Evolutionary conservation across 2,888 invertebrate species (phyloP).

Genomic region (Notodonta dromedarius): DNA sequence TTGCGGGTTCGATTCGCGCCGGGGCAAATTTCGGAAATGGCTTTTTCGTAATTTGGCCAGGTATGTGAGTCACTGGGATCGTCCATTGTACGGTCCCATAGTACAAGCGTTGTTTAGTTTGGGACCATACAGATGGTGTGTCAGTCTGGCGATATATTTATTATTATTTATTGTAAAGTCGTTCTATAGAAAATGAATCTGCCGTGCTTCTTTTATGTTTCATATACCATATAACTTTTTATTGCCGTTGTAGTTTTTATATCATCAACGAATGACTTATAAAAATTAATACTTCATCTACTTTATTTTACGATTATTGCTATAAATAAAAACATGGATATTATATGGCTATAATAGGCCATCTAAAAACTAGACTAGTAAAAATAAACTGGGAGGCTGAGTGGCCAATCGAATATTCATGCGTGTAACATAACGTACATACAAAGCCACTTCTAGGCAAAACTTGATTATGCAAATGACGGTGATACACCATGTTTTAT

Average conservation of each 20-base stretch:
- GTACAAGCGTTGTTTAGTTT: too few species aligned
- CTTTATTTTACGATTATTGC: conserved; percentile 32
- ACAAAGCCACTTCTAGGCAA: conserved; percentile 52
- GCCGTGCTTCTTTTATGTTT: conserved; percentile 6
- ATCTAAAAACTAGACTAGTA: conserved; percentile 41
- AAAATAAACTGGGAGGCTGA: conserved; percentile 51
- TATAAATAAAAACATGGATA: conserved; percentile 30
- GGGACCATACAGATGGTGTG: too few species aligned
- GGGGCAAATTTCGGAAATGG: too few species aligned
- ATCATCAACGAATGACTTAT: conserved; percentile 7
- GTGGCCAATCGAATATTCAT: conserved; percentile 67
- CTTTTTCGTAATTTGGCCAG: too few species aligned
- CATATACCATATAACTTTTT: conserved; percentile 4
- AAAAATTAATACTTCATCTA: conserved; percentile 21
- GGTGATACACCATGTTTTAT: conserved; percentile 44
- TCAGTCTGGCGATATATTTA: too few species aligned
- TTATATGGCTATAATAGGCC: conserved; percentile 21
- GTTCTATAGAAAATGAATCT: conserved; percentile 4
- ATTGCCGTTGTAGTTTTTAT: conserved; percentile 8
- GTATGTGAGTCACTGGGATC: too few species aligned
- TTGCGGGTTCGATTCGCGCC: too few species aligned
- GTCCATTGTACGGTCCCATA: too few species aligned
- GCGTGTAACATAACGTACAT: conserved; percentile 52
- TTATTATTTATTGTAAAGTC: conserved; percentile 4
- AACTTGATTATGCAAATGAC: conserved; percentile 67